Evolutionary conservation across 2,888 invertebrate species (phyloP), one percentile per base, ranked within the genome.

Genomic region (Dicyrtoma fusca): DNA sequence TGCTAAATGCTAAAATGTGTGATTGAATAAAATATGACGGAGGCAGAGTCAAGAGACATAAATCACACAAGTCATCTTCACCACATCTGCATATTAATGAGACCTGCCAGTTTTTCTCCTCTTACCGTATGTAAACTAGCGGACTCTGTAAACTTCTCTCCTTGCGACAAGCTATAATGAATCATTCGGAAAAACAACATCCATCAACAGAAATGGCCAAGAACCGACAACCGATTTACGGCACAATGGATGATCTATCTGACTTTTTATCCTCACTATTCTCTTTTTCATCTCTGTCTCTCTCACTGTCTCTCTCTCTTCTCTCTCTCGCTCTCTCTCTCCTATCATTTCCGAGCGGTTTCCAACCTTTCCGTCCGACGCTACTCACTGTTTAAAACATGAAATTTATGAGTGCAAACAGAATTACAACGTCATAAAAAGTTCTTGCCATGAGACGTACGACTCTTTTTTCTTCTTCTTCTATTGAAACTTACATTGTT

Each of bases 61-160:
- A 74, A 74, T 74, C 74, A 74, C 74, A 34, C 55, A 57, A 65
- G 74, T 71, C 73, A 70, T 71, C 65, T 69, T 55, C 51, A 72
- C 69, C 59, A 68, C 74, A 74, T 74, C 72, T 74, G 74, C 74
- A 74, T 74, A 74, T 72, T 74, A 74, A 74, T 72, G 74, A 74
- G 69, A 26, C 44, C 63, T 69, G 71, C 71, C 71, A 71, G 61
- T 44, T 63, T 64, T 74, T 72, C 72, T 71, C 66, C 26, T 51
- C 51, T 63, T 61, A 53, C 26, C 63, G 47, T 59, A 57, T 49
- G 45, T 51, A 69, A 69, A 61, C 69, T 59, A 59, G 69, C 55
- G 13, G 25, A 62, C 59, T 61, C 51, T 47, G 47, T 26, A 3
- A n/a, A n/a, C 10, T 45, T 42, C 44, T 62, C 26, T 44, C 62